Evolutionary conservation across 2,888 invertebrate genomes (phyloP).

Genomic region (Napeogenes inachia): DNA sequence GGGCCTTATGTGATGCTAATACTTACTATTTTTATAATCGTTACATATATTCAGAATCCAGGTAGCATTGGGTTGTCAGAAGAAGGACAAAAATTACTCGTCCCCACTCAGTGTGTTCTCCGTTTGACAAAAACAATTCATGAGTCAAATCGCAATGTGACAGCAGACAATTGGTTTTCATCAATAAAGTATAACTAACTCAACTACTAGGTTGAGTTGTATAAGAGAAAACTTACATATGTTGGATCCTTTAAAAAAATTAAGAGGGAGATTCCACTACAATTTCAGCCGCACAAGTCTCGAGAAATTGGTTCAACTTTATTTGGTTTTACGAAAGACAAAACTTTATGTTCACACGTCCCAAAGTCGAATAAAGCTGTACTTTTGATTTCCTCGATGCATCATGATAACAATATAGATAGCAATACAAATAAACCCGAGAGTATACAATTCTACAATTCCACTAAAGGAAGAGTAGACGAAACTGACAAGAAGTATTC

Average conservation of each 20-base stretch:
- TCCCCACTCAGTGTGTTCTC: constrained; percentile 10
- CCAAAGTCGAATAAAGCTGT: constrained; percentile 22
- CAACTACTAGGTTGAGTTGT: constrained; percentile 17
- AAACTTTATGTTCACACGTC: constrained; percentile 23
- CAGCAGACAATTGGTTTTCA: constrained; percentile 18
- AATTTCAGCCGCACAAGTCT: constrained; percentile 20
- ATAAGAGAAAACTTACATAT: constrained; percentile 16
- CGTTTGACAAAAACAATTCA: background rate
- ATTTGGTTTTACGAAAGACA: constrained; percentile 30
- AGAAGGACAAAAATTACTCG: background rate
- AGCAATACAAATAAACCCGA: background rate
- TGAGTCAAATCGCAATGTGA: constrained; percentile 18
- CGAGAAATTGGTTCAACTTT: constrained; percentile 19
- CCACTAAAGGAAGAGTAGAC: no score
- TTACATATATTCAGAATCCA: no score
- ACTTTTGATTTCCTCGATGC: constrained; percentile 12
- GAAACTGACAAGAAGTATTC: no score
- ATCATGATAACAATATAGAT: background rate
- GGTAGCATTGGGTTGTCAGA: background rate
- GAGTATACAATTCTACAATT: no score
- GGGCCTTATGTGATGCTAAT: no score
- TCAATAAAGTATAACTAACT: no score
- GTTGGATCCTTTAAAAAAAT: constrained; percentile 26
- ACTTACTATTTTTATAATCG: no score
- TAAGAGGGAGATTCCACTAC: constrained; percentile 7